A percentile compares a stretch with the other conserved stretches of the same genome.
phyloP scores from a whole-genome alignment of 2,888 invertebrate genomes.

The Calliopum simillimum region DNA sequence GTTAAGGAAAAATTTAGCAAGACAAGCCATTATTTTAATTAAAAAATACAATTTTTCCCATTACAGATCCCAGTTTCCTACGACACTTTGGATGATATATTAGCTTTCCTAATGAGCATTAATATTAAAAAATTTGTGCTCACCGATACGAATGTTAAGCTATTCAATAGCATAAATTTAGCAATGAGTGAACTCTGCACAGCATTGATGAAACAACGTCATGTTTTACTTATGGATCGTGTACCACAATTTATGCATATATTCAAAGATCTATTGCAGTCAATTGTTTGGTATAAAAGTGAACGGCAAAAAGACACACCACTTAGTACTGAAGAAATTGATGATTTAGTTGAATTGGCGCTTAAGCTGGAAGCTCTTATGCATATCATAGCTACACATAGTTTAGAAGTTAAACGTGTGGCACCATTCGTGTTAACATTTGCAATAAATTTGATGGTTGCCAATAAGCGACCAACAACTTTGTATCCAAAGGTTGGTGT shows the following conservation, averaged over 20 bases:
- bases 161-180: constrained; percentile 53
- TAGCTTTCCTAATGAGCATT: constrained; percentile 59
- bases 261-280: constrained; percentile 61
- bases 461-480: constrained; percentile 62
- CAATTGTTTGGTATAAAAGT: constrained; percentile 63
- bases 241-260: constrained; percentile 61
- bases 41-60: neutral
- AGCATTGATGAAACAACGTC: constrained; percentile 56
- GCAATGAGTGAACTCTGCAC: constrained; percentile 56
- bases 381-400: constrained; percentile 55
- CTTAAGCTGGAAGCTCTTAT: constrained; percentile 61
- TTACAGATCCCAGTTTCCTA: constrained; percentile 55
- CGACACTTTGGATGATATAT: constrained; percentile 61
- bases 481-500: constrained; percentile 62
- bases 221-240: constrained; percentile 58
- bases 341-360: constrained; percentile 58
- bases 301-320: constrained; percentile 58
- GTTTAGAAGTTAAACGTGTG: constrained; percentile 61
- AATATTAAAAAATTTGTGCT: constrained; percentile 58
- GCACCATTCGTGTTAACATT: constrained; percentile 64
- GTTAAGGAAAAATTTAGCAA: too few species aligned
- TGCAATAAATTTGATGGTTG: constrained; percentile 62
- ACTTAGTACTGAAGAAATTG: constrained; percentile 56
- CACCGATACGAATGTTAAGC: constrained; percentile 51
- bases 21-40: too few species aligned